Conservation (phyloP, 2,888 invertebrate species). For the Papilio demoleus region DNA sequence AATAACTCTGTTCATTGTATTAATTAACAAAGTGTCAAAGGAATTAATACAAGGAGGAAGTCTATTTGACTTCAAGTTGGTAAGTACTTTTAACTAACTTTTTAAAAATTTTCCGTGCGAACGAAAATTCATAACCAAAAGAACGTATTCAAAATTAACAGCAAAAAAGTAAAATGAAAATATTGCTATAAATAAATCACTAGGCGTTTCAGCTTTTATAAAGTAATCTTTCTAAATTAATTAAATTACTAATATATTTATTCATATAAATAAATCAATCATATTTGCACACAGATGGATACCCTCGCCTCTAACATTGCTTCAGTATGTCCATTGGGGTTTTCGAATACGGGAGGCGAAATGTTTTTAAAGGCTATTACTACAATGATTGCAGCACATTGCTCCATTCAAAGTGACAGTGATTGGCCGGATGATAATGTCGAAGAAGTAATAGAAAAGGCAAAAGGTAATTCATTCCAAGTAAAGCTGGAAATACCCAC, state of each 20-base stretch:
- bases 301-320: slow-evolving; percentile 48
- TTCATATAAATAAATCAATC: too few species aligned
- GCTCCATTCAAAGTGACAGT: slow-evolving; percentile 70
- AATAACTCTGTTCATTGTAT: neutral
- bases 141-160: too few species aligned
- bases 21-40: slow-evolving; percentile 15
- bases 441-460: slow-evolving; percentile 49
- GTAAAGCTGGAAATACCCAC: neutral
- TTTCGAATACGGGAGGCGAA: slow-evolving; percentile 55
- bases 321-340: slow-evolving; percentile 57
- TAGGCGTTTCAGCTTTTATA: neutral
- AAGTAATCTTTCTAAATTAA: neutral
- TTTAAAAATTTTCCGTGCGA: too few species aligned
- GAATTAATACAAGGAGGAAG: slow-evolving; percentile 28
- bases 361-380: slow-evolving; percentile 83
- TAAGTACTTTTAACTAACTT: slow-evolving; percentile 2
- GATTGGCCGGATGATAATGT: slow-evolving; percentile 79
- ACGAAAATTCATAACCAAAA: too few species aligned
- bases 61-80: slow-evolving; percentile 2
- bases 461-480: slow-evolving; percentile 50
- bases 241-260: too few species aligned
- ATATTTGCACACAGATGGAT: slow-evolving; percentile 47
- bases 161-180: neutral
- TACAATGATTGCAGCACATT: slow-evolving; percentile 82
- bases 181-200: neutral